Conservation (phyloP, 2,888 invertebrate genomes). For the Thecophora atra region DNA sequence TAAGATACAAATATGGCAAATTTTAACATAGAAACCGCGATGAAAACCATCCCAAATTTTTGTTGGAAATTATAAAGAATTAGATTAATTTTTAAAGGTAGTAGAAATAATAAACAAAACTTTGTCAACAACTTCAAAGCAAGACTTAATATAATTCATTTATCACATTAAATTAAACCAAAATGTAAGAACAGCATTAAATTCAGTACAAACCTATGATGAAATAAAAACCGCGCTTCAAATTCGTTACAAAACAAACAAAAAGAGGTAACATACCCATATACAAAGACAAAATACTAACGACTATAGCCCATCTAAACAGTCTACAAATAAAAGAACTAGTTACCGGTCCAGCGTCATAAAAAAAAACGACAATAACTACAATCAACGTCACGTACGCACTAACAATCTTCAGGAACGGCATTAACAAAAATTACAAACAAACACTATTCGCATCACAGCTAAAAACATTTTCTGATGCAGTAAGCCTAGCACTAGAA, state of each 20-base stretch:
- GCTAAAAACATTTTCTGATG: neutral
- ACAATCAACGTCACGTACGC: neutral
- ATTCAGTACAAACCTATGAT: neutral
- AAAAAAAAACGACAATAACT: neutral
- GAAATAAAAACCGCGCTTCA: neutral
- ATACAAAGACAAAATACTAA: neutral
- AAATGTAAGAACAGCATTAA: too few relatives aligned
- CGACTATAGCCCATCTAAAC: too few relatives aligned
- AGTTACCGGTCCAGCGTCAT: neutral
- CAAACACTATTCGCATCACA: neutral
- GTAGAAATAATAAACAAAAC: neutral
- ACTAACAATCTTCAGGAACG: neutral
- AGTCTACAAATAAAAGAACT: too few relatives aligned
- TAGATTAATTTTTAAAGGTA: neutral
- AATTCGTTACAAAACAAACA: neutral
- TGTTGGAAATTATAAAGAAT: neutral
- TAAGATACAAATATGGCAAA: neutral
- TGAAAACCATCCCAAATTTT: neutral
- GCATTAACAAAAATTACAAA: neutral
- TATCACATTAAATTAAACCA: too few relatives aligned
- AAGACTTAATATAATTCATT: too few relatives aligned
- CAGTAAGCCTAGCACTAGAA: too few relatives aligned
- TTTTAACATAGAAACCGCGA: constrained; percentile 5
- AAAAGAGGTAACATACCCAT: neutral
- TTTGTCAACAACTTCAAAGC: too few relatives aligned